Conservation (phyloP, 35 echinoderm and acorn worm genomes). For the Hemicentrotus pulcherrimus region DNA sequence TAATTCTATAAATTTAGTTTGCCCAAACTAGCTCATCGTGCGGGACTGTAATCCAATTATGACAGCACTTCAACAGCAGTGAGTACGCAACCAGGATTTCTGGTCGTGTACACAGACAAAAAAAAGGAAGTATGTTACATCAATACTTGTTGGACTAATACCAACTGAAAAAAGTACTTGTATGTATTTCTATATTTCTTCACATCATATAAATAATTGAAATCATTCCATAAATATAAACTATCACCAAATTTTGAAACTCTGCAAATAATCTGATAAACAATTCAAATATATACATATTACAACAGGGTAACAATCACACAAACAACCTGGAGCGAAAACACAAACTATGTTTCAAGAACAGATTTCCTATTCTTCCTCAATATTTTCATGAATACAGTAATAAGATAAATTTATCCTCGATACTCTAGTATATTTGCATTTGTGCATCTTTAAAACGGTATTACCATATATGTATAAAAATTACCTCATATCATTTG, state of each 20-base stretch:
- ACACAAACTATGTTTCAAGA: background rate
- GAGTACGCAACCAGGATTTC: background rate
- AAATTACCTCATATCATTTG: no score
- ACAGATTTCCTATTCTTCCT: background rate
- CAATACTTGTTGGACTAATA: background rate
- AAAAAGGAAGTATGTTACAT: background rate
- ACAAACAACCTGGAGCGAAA: background rate
- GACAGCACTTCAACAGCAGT: background rate
- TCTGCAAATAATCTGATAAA: background rate
- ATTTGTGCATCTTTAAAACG: background rate
- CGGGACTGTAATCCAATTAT: background rate
- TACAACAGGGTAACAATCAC: background rate
- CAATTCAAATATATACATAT: conserved; percentile 7
- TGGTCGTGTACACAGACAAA: background rate
- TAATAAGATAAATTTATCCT: background rate
- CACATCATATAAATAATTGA: background rate
- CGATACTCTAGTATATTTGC: background rate
- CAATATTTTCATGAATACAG: background rate
- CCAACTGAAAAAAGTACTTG: background rate
- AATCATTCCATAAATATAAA: background rate
- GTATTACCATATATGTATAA: background rate
- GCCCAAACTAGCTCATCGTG: background rate
- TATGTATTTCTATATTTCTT: background rate
- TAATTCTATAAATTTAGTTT: background rate
- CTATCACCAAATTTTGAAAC: background rate